Evolutionary conservation across 1,140 invertebrate genomes (phyloP).

Genomic region (Caerostris extrusa): DNA sequence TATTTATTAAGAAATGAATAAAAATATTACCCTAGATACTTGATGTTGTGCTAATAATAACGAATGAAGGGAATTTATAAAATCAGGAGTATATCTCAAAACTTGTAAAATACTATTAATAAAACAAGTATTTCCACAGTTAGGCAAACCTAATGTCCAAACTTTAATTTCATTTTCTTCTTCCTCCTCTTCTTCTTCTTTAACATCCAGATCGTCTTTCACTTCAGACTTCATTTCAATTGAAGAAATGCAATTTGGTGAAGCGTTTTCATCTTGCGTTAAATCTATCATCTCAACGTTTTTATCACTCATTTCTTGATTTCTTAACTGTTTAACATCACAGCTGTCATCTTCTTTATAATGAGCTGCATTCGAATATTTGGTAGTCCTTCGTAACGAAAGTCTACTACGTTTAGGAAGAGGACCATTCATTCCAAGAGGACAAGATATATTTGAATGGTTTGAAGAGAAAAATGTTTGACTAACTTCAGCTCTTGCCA

Average conservation of each 20-base stretch:
- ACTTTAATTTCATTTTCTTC: conserved; percentile 48
- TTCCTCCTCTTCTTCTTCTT: not conserved
- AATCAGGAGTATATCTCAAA: conserved; percentile 54
- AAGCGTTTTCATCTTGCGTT: conserved; percentile 49
- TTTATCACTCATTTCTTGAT: not conserved
- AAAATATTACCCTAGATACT: conserved; percentile 29
- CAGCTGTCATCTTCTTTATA: conserved; percentile 44
- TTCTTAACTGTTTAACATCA: not conserved
- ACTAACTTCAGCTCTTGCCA: conserved; percentile 48
- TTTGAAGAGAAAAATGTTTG: not conserved
- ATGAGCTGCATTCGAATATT: not conserved
- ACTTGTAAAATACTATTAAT: conserved; percentile 69
- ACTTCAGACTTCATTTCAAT: not conserved
- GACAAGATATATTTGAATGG: not conserved
- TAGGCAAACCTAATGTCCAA: conserved; percentile 61
- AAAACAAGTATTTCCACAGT: conserved; percentile 73
- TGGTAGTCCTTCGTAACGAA: conserved; percentile 33
- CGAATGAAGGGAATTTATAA: conserved; percentile 66
- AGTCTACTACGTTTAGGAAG: conserved; percentile 60
- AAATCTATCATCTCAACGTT: conserved; percentile 64
- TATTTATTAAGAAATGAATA: not conserved
- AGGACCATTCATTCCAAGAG: conserved; percentile 4
- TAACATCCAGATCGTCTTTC: not conserved
- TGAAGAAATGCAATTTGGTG: conserved; percentile 35
- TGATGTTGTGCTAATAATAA: conserved; percentile 52